Evolutionary conservation across 1,140 invertebrate genomes (phyloP), one percentile per base, ranked within the genome.

Genomic region (Coboldia fuscipes): DNA sequence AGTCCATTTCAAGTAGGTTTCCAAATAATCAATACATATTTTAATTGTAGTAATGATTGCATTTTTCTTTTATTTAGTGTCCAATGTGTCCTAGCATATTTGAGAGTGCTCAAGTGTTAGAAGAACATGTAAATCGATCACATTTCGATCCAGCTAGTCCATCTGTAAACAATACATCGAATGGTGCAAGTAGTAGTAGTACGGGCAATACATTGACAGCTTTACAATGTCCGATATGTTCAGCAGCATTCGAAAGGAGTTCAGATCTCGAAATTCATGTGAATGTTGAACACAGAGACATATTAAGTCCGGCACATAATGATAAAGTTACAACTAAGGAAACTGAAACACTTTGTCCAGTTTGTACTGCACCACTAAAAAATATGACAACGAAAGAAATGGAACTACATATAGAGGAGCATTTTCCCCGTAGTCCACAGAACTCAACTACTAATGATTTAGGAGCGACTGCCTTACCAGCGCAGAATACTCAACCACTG

Each of bases 101-200:
- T 40, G 65, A 69, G 44, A 79, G 70, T 55, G 72, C 78, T 0
- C 56, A 63, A 28, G 68, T 72, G 42, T 58, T 88, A 30, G 74
- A 84, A 55, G 75, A 81, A 43, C 83, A 89, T 58, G 78, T 89
- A 44, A 86, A 86, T 51, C 61, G 72, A 34, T 65, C 60, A n/a
- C 83, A 89, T 54, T 79, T 86, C 57, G 82, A 86, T 58, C 58
- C 82, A 21, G 76, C 76, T 13, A 84, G 79, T 33, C 75, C 75
- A 22, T 72, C 70, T 20, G 64, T 72, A 24, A 34, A 21, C 16
- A 20, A 16, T 33, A 33, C 12, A 17, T 28, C 20, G n/a, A 17
- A 16, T 31, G 13, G 21, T 24, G 13, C 17, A 7, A 22, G 1
- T 22, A 29, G 13, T 49, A 23, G 28, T 15, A 34, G 35, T 35